Base-by-base conservation (phyloP, 2,797 vertebrate species). In the Masticophis lateralis region DNA sequence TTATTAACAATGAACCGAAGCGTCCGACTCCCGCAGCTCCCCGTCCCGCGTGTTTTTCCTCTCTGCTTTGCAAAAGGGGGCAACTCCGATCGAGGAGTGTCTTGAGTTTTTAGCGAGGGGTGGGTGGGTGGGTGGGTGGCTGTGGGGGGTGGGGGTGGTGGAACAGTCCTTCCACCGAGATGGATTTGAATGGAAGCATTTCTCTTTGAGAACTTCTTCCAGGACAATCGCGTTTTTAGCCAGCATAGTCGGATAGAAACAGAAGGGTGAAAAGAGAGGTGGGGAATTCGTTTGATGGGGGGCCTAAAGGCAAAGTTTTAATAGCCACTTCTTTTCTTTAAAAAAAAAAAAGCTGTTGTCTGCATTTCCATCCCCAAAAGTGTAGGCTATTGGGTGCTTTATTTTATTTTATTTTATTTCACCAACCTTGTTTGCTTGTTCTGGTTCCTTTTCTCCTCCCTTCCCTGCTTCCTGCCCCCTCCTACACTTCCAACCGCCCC, bases 131-230 rank as follows among this genome's bases (percentile, higher is more conserved):
- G 51, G 28, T 69, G 63, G 28, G 13, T n/a, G 66, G 63, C 11
- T 14, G 63, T 0, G 28, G 5, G 2, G 2, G 2, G 32, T 1
- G n/a, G n/a, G 1, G n/a, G n/a, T 0, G 27, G 61, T 13, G 74
- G 20, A 22, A 47, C 37, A 25, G 9, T 11, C 11, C 74, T 37
- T 83, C 74, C 37, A 47, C 37, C 1, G 37, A 47, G 74, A 25
- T 47, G 74, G 74, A 25, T 83, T 47, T 83, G 74, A 83, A 83
- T 83, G 74, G 37, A 11, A 83, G 37, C 20, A 20, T 83, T 51
- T 25, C 18, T 56, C 20, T 20, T 12, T 10, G 37, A 83, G 37
- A 83, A 47, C 20, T 47, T 2, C 37, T 83, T 83, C 20, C 74
- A 25, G 10, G 20, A 83, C 74, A 12, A 12, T 25, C 20, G 37